Conservation (phyloP, 2,797 vertebrate species). For the Buphagus erythrorhynchus region DNA sequence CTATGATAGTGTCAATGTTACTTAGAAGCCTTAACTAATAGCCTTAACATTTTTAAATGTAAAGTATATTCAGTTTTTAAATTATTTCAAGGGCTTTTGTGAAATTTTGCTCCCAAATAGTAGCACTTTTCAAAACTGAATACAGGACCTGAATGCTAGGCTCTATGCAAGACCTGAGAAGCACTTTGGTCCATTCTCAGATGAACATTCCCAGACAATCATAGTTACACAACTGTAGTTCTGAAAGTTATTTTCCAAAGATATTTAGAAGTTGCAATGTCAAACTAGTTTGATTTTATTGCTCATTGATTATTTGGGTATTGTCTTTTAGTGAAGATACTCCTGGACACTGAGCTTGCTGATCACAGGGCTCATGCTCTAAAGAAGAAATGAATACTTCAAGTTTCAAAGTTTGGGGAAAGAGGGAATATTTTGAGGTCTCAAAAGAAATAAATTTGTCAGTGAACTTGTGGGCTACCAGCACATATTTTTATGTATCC, state of each 20-base stretch:
- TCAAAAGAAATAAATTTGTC: background rate
- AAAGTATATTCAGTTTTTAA: background rate
- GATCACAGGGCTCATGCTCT: background rate
- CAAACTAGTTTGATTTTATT: background rate
- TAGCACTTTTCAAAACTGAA: background rate
- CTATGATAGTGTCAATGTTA: background rate
- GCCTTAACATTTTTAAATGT: background rate
- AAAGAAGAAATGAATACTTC: background rate
- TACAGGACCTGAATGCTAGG: background rate
- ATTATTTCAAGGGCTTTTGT: background rate
- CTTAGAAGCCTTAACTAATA: background rate
- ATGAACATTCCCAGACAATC: background rate
- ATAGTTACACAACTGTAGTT: background rate
- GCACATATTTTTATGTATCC: background rate
- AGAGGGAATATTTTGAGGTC: background rate
- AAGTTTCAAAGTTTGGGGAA: background rate
- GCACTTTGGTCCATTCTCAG: background rate
- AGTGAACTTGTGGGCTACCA: background rate
- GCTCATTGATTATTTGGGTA: background rate
- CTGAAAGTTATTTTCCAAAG: conserved; percentile 1
- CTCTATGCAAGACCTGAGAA: background rate
- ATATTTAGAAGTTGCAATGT: background rate
- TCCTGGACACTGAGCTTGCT: background rate
- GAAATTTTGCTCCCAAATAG: background rate
- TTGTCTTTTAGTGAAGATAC: background rate